Evolutionary conservation across 2,888 invertebrate species (phyloP).

Genomic region (Miltochrista miniata): DNA sequence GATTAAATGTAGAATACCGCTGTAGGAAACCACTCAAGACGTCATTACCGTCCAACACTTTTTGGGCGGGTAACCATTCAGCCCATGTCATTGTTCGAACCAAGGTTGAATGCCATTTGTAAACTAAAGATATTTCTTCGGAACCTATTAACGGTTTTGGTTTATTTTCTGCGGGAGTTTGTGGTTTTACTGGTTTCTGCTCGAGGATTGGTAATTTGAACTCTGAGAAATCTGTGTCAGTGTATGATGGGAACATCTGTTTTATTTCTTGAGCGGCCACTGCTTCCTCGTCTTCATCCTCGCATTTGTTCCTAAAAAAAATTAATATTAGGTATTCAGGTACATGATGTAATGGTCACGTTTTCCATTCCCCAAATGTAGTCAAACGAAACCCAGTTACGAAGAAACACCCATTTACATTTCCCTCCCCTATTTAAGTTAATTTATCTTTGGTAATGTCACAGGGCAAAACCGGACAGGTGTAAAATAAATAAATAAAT

Average conservation of each 20-base stretch:
- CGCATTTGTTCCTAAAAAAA: constrained; percentile 82
- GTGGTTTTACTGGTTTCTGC: constrained; percentile 62
- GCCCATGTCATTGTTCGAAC: constrained; percentile 82
- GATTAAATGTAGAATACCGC: constrained; percentile 84
- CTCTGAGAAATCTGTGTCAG: constrained; percentile 88
- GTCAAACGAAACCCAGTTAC: too few species aligned
- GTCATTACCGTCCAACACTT: constrained; percentile 68
- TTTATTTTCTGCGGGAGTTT: constrained; percentile 46
- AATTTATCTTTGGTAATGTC: too few species aligned
- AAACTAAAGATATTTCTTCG: constrained; percentile 84
- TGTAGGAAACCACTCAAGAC: constrained; percentile 78
- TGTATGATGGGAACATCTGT: constrained; percentile 87
- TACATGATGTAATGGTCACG: too few species aligned
- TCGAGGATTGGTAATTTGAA: constrained; percentile 82
- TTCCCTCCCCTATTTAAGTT: too few species aligned
- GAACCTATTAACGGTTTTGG: constrained; percentile 62
- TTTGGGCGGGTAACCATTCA: constrained; percentile 83
- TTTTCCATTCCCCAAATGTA: too few species aligned
- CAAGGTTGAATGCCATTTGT: constrained; percentile 84
- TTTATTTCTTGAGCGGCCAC: constrained; percentile 85
- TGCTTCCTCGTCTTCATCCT: constrained; percentile 87
- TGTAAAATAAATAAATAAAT: too few species aligned
- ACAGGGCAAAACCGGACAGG: too few species aligned
- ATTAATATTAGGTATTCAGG: background rate
- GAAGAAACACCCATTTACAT: too few species aligned